phyloP scores from a whole-genome alignment of 2,888 invertebrate species.

The Exocentrus adspersus region DNA sequence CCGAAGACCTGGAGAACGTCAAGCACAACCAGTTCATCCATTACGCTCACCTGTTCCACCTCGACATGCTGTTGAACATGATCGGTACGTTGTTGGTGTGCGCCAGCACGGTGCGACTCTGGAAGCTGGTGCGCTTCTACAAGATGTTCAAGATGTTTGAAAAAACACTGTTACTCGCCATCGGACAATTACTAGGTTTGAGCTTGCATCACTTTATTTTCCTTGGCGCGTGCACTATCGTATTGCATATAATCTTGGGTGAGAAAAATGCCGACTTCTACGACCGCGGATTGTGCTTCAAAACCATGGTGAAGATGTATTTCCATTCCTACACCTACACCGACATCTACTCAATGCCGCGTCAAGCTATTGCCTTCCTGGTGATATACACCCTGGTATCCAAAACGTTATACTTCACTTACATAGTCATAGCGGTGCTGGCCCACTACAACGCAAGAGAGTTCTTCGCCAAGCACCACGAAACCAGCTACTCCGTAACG shows the following conservation, averaged over 20 bases:
- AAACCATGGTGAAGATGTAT: neutral
- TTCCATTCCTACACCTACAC: neutral
- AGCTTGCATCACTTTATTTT: conserved; percentile 15
- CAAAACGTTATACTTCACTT: conserved; percentile 16
- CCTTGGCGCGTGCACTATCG: neutral
- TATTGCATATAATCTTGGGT: neutral
- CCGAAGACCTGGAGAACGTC: conserved; percentile 23
- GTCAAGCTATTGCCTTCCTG: conserved; percentile 4
- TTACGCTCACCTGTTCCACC: conserved; percentile 35
- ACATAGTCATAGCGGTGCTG: conserved; percentile 24
- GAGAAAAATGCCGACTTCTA: neutral
- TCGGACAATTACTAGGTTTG: conserved; percentile 33
- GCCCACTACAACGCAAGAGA: neutral
- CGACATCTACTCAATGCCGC: neutral
- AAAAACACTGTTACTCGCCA: conserved; percentile 34
- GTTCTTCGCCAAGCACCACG: neutral
- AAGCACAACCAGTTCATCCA: conserved; percentile 28
- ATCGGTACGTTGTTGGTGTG: conserved; percentile 38
- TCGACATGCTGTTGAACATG: conserved; percentile 33
- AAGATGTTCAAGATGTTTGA: conserved; percentile 43
- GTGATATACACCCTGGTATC: conserved; percentile 25
- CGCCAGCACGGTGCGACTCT: conserved; percentile 42
- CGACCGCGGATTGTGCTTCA: neutral
- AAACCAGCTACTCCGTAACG: conserved; percentile 25
- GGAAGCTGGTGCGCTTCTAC: conserved; percentile 45